Conservation (phyloP, 2,113 vertebrate genomes). For the Pyrgilauda ruficollis region DNA sequence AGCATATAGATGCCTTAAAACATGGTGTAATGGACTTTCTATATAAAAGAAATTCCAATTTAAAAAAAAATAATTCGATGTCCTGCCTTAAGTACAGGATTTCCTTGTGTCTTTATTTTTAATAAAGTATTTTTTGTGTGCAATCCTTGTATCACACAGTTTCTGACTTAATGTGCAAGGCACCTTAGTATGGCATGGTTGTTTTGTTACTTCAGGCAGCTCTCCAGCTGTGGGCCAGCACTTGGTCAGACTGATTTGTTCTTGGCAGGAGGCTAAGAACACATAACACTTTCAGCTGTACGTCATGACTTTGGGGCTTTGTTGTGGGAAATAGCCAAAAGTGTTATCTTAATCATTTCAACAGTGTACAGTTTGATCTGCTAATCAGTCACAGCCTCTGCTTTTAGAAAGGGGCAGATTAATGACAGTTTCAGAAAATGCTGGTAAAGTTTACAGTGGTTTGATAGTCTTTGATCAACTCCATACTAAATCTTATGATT, state of each 20-base stretch:
- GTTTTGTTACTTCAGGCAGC: conserved; percentile 9
- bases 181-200: neutral
- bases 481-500: neutral
- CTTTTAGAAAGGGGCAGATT: neutral
- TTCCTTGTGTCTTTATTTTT: neutral
- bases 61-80: neutral
- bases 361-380: neutral
- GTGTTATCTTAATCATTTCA: neutral
- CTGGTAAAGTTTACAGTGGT: neutral
- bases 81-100: neutral
- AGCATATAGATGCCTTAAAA: neutral
- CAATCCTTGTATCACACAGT: neutral
- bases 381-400: neutral
- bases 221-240: neutral
- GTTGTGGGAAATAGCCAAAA: neutral
- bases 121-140: neutral
- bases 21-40: rapidly evolving
- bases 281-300: neutral
- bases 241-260: conserved; percentile 25
- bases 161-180: neutral
- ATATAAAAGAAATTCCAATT: neutral
- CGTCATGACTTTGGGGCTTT: neutral
- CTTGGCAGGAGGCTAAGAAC: conserved; percentile 3
- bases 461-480: neutral
- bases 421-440: neutral